phyloP scores from a whole-genome alignment of 1,140 invertebrate genomes.

The Myzus persicae region DNA sequence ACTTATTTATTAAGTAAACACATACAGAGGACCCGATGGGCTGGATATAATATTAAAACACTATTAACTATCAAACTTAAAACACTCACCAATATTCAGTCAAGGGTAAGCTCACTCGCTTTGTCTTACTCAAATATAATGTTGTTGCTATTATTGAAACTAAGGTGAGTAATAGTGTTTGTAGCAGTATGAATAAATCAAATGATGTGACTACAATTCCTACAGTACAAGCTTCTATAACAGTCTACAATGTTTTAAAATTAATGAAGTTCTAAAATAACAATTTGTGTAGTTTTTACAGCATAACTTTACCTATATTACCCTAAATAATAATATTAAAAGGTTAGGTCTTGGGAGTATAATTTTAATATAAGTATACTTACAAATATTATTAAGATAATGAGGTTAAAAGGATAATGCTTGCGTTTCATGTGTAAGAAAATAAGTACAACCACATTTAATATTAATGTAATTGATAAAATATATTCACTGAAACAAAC shows the following conservation, averaged over 20 bases:
- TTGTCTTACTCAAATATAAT: slow-evolving; percentile 16
- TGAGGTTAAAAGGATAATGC: slow-evolving; percentile 33
- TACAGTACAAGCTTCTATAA: slow-evolving; percentile 47
- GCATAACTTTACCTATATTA: not conserved
- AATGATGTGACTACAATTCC: slow-evolving; percentile 53
- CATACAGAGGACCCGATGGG: too few relatives aligned
- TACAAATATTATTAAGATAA: slow-evolving; percentile 54
- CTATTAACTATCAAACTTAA: not conserved
- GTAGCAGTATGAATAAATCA: slow-evolving; percentile 42
- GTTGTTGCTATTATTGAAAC: slow-evolving; percentile 20
- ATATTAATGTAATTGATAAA: slow-evolving; percentile 47
- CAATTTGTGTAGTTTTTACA: not conserved
- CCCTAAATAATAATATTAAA: not conserved
- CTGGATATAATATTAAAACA: not conserved
- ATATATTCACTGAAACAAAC: slow-evolving; percentile 51
- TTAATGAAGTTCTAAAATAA: slow-evolving; percentile 9
- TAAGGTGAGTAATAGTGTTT: slow-evolving; percentile 51
- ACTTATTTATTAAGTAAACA: not conserved
- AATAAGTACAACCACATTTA: slow-evolving; percentile 46
- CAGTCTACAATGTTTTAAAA: slow-evolving; percentile 31
- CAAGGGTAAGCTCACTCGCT: slow-evolving; percentile 9
- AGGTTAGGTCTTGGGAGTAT: not conserved
- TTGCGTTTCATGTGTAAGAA: slow-evolving; percentile 54
- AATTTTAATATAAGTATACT: not conserved
- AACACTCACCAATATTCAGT: slow-evolving; percentile 48